phyloP scores from a whole-genome alignment of 2,113 vertebrate species.

The Gorsachius goisagi region DNA sequence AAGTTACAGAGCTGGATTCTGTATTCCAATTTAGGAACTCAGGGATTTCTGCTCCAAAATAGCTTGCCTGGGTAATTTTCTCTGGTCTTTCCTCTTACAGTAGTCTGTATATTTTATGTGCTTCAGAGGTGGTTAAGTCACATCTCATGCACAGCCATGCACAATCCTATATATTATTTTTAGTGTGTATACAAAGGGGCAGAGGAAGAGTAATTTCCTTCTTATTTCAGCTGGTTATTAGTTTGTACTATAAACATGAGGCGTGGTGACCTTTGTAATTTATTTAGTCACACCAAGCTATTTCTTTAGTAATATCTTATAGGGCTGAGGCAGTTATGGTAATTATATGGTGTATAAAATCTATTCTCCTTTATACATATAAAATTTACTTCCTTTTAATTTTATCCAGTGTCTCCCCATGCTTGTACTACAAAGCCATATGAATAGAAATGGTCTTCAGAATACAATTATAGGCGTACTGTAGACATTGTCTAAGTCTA shows the following conservation, averaged over 20 bases:
- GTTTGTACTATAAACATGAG: conserved; percentile 1
- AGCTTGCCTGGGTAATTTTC: background rate
- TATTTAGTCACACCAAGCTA: conserved; percentile 37
- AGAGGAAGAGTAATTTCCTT: conserved; percentile 29
- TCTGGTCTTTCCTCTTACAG: background rate
- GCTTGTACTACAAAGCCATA: background rate
- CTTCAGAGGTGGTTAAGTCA: background rate
- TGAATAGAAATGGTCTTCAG: background rate
- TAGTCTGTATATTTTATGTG: background rate
- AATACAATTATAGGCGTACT: background rate
- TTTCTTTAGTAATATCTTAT: conserved; percentile 42
- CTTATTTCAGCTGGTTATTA: conserved; percentile 24
- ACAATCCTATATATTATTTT: background rate
- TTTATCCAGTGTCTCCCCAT: background rate
- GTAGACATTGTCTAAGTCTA: background rate
- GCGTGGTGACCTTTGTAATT: conserved; percentile 37
- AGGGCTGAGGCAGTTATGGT: conserved; percentile 21
- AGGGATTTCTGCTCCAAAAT: background rate
- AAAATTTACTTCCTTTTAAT: conserved; percentile 48
- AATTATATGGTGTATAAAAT: conserved; percentile 50
- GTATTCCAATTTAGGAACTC: background rate
- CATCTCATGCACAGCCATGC: background rate
- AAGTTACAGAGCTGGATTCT: background rate
- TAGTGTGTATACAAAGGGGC: background rate
- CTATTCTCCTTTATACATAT: conserved; percentile 13